Evolutionary conservation across 2,797 vertebrate species (phyloP).

Genomic region (Chrysocyon brachyurus): DNA sequence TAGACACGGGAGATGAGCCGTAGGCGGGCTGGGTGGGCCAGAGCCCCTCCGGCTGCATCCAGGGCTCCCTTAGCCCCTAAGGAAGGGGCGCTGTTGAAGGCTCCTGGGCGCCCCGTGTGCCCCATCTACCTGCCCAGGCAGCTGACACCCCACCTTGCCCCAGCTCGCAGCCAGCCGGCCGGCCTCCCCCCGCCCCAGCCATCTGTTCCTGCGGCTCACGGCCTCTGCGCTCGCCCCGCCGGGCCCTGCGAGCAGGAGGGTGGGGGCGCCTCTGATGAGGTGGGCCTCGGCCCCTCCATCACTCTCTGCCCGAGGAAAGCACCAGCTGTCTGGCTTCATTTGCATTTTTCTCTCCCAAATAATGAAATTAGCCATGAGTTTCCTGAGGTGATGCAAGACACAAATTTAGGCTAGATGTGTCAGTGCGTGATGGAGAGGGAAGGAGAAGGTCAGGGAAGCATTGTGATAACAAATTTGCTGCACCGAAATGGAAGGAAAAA

Average conservation of each 20-base stretch:
- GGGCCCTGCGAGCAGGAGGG: slow-evolving; percentile 93
- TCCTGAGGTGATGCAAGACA: slow-evolving; percentile 97
- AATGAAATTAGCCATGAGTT: slow-evolving; percentile 99
- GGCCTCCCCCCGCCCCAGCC: slow-evolving; percentile 88
- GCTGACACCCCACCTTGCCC: slow-evolving; percentile 87
- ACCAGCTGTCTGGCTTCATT: slow-evolving; percentile 99
- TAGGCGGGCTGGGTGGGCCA: accelerated
- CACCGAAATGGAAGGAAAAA: slow-evolving; percentile 77
- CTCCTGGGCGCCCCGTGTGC: background rate
- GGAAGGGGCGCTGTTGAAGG: accelerated
- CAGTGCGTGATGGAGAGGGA: slow-evolving; percentile 88
- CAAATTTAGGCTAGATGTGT: slow-evolving; percentile 92
- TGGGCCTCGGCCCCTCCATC: slow-evolving; percentile 95
- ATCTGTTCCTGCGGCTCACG: slow-evolving; percentile 94
- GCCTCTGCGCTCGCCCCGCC: slow-evolving; percentile 90
- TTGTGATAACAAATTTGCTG: slow-evolving; percentile 78
- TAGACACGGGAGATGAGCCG: background rate
- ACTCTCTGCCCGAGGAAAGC: slow-evolving; percentile 93
- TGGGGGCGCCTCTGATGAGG: slow-evolving; percentile 91
- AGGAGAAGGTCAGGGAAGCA: slow-evolving; percentile 89
- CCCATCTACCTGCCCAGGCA: slow-evolving; percentile 86
- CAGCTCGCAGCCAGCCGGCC: background rate
- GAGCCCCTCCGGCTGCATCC: background rate
- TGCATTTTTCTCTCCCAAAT: slow-evolving; percentile 96
- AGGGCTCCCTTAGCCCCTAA: background rate